Conservation (phyloP, 2,888 invertebrate genomes). For the Nebria salina region DNA sequence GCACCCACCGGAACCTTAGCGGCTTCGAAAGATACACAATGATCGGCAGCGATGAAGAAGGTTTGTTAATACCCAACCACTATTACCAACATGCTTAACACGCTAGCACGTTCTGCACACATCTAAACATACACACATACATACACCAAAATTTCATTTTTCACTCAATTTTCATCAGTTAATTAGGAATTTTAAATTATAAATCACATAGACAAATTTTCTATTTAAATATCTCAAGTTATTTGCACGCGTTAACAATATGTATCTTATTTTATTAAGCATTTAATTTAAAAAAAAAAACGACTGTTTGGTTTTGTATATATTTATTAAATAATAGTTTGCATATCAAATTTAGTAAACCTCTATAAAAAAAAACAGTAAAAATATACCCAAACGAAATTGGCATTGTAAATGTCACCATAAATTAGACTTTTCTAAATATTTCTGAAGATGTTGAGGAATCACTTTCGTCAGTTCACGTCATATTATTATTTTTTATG, state of each 20-base stretch:
- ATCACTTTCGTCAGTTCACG: constrained; percentile 35
- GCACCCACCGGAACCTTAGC: constrained; percentile 87
- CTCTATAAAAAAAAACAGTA: background rate
- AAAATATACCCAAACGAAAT: constrained; percentile 12
- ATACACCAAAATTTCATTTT: no score
- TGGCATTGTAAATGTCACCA: constrained; percentile 29
- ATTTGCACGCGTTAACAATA: no score
- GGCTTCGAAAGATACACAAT: constrained; percentile 95
- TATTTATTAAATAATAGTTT: no score
- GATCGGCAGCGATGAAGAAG: constrained; percentile 96
- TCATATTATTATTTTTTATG: constrained; percentile 46
- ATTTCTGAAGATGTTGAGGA: constrained; percentile 36
- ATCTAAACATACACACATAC: background rate
- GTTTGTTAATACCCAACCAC: constrained; percentile 63
- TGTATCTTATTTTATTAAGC: no score
- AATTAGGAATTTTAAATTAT: no score
- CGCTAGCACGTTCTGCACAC: constrained; percentile 5
- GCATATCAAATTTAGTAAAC: background rate
- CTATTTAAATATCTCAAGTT: no score
- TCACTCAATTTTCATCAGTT: background rate
- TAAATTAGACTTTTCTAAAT: constrained; percentile 44
- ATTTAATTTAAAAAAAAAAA: no score
- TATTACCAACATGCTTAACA: background rate
- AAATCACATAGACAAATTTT: no score
- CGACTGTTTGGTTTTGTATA: background rate